Conservation (phyloP, 2,797 vertebrate species). For the Hyperoplus immaculatus region DNA sequence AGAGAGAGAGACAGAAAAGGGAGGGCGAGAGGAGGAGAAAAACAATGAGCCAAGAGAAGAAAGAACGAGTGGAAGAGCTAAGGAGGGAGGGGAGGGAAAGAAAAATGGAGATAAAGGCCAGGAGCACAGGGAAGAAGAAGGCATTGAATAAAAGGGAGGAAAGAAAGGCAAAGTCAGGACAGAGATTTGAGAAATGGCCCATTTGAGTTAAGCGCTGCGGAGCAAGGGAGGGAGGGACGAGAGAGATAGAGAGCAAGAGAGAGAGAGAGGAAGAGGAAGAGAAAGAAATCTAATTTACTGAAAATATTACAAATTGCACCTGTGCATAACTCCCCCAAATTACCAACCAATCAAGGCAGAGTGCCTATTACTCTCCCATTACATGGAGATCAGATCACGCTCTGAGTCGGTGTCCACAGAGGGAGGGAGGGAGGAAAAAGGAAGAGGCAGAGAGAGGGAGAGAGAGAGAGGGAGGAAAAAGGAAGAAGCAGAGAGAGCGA, state of each 20-base stretch:
- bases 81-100: slow-evolving; percentile 87
- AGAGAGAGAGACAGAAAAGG: slow-evolving; percentile 61
- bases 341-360: slow-evolving; percentile 99
- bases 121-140: slow-evolving; percentile 74
- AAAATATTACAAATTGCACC: slow-evolving; percentile 99
- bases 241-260: slow-evolving; percentile 51
- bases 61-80: slow-evolving; percentile 70
- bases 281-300: slow-evolving; percentile 99
- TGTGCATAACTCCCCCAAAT: slow-evolving; percentile 99
- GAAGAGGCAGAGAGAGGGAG: slow-evolving; percentile 77
- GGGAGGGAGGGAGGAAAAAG: slow-evolving; percentile 78
- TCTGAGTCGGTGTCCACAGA: slow-evolving; percentile 96
- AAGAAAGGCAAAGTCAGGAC: slow-evolving; percentile 80
- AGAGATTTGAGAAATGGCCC: slow-evolving; percentile 66
- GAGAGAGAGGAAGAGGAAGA: slow-evolving; percentile 65
- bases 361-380: slow-evolving; percentile 99
- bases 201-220: slow-evolving; percentile 77
- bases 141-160: slow-evolving; percentile 58
- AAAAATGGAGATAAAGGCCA: slow-evolving; percentile 80
- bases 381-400: slow-evolving; percentile 99
- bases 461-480: slow-evolving; percentile 15
- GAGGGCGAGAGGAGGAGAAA: slow-evolving; percentile 85
- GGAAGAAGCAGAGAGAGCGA: slow-evolving; percentile 77
- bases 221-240: slow-evolving; percentile 76
- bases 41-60: slow-evolving; percentile 60